Base-by-base conservation (phyloP, 2,888 invertebrate genomes). In the Diloba caeruleocephala region DNA sequence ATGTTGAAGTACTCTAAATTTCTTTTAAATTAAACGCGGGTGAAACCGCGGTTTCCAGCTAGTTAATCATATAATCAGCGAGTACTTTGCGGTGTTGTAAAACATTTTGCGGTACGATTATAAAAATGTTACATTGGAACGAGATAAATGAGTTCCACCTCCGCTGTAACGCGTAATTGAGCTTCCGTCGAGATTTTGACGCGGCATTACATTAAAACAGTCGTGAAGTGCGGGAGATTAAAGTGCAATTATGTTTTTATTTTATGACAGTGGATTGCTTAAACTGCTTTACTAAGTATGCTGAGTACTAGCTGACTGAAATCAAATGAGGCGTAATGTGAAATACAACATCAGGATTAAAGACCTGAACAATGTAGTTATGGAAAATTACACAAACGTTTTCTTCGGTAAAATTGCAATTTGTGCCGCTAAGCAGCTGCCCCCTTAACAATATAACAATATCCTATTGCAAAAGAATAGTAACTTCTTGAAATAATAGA, bases 51-150 rank as follows among this genome's bases (percentile, higher is more conserved):
- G n/a, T n/a, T n/a, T n/a, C n/a, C n/a, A n/a, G n/a, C n/a, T n/a
- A n/a, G n/a, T n/a, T n/a, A n/a, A n/a, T n/a, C n/a, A n/a, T n/a
- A n/a, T n/a, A n/a, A 31, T 21, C 23, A 12, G 13, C 26, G 34
- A 31, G 23, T 13, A 37, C 37, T 38, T 28, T 56, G 38, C 42
- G 21, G 33, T 43, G 6, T 10, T 33, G 25, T 60, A 32, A 23
- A 36, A 17, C 33, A 26, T 48, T 63, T 63, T 34, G 63, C 42
- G 29, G 13, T 38, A 23, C 48, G 39, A 56, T 63, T 57, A 36
- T 43, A 63, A 63, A 56, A 48, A 31, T 9, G 26, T 43, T 34
- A 56, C 49, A 31, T 32, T 26, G 10, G 17, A 25, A 25, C 15
- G 32, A 9, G n/a, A 9, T 29, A 36, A 57, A 57, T 64, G 33